phyloP scores from a whole-genome alignment of 2,797 vertebrate genomes.

The Helicolenus hilgendorfi region DNA sequence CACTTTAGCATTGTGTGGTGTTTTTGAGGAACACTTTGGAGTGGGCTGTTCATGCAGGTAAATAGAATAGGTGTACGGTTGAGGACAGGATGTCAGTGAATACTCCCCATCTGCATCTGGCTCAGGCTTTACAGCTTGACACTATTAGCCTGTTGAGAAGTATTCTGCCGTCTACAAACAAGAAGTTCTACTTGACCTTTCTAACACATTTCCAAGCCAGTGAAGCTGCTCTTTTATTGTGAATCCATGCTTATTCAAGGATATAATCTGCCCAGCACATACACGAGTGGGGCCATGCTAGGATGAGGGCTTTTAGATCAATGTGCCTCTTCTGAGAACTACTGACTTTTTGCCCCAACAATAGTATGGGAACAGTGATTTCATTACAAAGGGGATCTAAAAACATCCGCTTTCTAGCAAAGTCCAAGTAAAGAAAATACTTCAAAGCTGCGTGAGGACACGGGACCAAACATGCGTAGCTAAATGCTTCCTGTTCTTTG shows the following conservation, averaged over 20 bases:
- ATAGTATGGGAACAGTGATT: constrained; percentile 87
- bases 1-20: background rate
- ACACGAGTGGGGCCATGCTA: constrained; percentile 76
- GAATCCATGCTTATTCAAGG: constrained; percentile 90
- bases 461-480: background rate
- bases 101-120: background rate
- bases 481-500: constrained; percentile 33
- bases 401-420: constrained; percentile 40
- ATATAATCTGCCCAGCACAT: constrained; percentile 88
- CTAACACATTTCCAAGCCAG: constrained; percentile 89
- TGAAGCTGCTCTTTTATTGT: constrained; percentile 89
- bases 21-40: background rate
- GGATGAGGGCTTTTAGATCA: constrained; percentile 93
- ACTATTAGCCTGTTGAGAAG: constrained; percentile 64
- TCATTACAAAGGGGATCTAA: constrained; percentile 81
- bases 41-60: background rate
- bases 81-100: background rate
- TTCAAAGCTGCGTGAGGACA: constrained; percentile 30
- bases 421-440: constrained; percentile 40
- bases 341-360: constrained; percentile 90
- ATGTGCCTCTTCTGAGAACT: constrained; percentile 87
- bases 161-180: constrained; percentile 84
- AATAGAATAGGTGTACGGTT: constrained; percentile 7
- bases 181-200: constrained; percentile 91
- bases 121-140: constrained; percentile 17